Evolutionary conservation across 1,140 invertebrate species (phyloP), one percentile per base, ranked within the genome.

Genomic region (Drosophila kanapiae): DNA sequence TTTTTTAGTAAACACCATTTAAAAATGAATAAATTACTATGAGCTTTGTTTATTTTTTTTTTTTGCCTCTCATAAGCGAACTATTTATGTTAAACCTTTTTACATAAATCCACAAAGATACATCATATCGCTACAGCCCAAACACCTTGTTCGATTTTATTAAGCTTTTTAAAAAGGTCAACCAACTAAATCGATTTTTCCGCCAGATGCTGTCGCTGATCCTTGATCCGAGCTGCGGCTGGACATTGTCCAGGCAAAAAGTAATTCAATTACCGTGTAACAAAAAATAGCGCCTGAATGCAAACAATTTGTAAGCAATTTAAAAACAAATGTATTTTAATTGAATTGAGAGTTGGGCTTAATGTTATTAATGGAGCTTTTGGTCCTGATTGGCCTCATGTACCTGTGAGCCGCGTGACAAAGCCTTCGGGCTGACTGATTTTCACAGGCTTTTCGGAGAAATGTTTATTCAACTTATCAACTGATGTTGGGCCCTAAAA

Each of bases 241-340:
- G 61, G 27, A 48, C 71, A 79, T 51, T 83, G 64, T 69, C 42
- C 57, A 37, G 47, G 65, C 59, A 75, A 88, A 79, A 79, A 60
- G 69, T 84, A 87, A 90, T 87, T 84, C 56, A 90, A 90, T 90
- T 90, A 79, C 23, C 40, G 38, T 75, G 49, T 51, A 56, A 56
- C 71, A 62, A 54, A 74, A 84, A 80, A 67, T 58, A 43, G 37
- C 29, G 68, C 63, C 47, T 72, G 64, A 76, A 68, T 61, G 65
- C 77, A 78, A 72, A 70, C 75, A 83, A 75, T 86, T 63, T 79
- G 71, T 68, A 77, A 80, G 60, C 84, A 83, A 80, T 90, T 84
- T 72, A 80, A 88, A 56, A 86, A 78, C 65, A 80, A 77, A 88
- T 69, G 60, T 63, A 80, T 61, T 77, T 84, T 75, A 88, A 86